A percentile compares a stretch with the other conserved stretches of the same genome.
Evolutionary conservation across 2,888 invertebrate species (phyloP).

Genomic region (Hirtodrosophila alboralis): DNA sequence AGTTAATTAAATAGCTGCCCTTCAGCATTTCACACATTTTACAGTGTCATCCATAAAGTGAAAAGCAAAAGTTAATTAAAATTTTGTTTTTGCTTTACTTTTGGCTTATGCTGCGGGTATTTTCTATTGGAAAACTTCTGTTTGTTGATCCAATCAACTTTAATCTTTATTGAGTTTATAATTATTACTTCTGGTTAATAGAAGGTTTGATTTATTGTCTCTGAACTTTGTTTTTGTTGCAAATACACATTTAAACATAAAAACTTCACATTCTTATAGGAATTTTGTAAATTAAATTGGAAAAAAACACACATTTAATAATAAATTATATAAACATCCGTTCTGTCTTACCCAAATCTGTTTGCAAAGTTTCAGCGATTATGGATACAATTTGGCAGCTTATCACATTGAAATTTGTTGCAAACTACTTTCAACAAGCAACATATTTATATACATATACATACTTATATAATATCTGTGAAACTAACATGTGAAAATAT

Average conservation of each 20-base stretch:
- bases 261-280: too few species aligned
- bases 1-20: slow-evolving; percentile 34
- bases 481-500: slow-evolving; percentile 37
- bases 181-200: slow-evolving; percentile 12
- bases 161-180: slow-evolving; percentile 37
- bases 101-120: slow-evolving; percentile 43
- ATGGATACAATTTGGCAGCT: slow-evolving; percentile 29
- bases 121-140: slow-evolving; percentile 34
- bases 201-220: background rate
- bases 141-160: slow-evolving; percentile 18
- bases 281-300: too few species aligned
- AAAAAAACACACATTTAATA: too few species aligned
- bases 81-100: slow-evolving; percentile 65
- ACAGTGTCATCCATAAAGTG: slow-evolving; percentile 21
- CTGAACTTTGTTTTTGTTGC: background rate
- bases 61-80: slow-evolving; percentile 68
- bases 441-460: slow-evolving; percentile 41
- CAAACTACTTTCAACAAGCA: slow-evolving; percentile 10
- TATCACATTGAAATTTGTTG: slow-evolving; percentile 28
- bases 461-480: slow-evolving; percentile 10
- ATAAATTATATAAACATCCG: too few species aligned
- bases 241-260: too few species aligned
- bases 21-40: slow-evolving; percentile 1
- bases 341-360: slow-evolving; percentile 2
- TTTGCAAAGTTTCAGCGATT: slow-evolving; percentile 30